Evolutionary conservation across 2,113 vertebrate species (phyloP), one percentile per base, ranked within the genome.

Genomic region (Triplophysa dalaica): DNA sequence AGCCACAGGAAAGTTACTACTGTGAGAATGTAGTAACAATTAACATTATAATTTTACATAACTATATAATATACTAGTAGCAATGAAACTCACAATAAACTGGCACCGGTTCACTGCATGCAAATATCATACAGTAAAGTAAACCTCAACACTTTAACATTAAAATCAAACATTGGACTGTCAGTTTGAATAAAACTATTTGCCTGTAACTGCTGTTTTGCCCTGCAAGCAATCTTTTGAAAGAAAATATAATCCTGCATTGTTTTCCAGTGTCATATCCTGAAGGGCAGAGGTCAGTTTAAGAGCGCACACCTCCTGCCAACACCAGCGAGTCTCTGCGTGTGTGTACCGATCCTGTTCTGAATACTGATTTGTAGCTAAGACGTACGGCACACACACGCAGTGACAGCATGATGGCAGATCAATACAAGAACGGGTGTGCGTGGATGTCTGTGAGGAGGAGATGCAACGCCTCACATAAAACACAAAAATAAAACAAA

Each of bases 361-460:
- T 69, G 77, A 70, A 79, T 79, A 66, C 45, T 62, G 77, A 79
- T 79, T 79, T 70, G 66, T n/a, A 61, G 77, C 77, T 79, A 70
- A 70, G 77, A 69, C 54, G 65, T 68, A 62, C 26, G 41, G 38
- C 26, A 70, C 38, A 69, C 13, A 62, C 54, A 79, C 43, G 13
- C 66, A 48, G 41, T 64, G 77, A 79, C 67, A 70, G 77, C 41
- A 70, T 16, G 56, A 3, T 70, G 45, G 56, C 56, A 48, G 41
- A 79, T 78, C 64, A 78, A 78, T 78, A 68, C 50, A 16, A 69
- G 76, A 22, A 38, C 48, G 21, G 62, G 73, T 24, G 38, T 62
- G 72, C 62, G 72, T 66, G 22, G 14, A 41, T 61, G 22, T 75
- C 38, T 75, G 21, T 2, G 29, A 73, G n/a, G n/a, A 29, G 29